These are phyloP conservation scores for Oscheius sp. DNA, from an alignment of 1,140 invertebrate genomes.

Conservation along the genomic window DNA sequence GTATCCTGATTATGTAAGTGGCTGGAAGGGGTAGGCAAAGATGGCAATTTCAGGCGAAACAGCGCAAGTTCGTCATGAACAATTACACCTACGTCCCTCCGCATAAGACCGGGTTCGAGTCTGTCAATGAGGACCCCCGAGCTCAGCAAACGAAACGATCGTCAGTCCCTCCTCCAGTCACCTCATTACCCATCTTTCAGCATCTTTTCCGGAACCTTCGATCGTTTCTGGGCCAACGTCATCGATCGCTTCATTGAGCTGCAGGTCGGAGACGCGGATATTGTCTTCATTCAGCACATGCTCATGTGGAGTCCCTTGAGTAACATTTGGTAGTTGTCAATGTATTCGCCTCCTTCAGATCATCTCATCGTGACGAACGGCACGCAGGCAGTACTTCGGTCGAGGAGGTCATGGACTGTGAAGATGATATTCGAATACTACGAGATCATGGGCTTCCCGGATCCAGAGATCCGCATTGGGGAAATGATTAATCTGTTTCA, in stretches of 20 bases:
- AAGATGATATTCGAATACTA: slow-evolving; percentile 34
- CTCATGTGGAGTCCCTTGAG: slow-evolving; percentile 39
- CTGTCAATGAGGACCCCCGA: slow-evolving; percentile 26
- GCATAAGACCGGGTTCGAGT: slow-evolving; percentile 30
- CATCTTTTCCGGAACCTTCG: slow-evolving; percentile 37
- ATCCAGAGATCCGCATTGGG: slow-evolving; percentile 25
- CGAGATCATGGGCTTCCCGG: not conserved
- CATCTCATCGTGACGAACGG: not conserved
- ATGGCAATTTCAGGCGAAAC: no score
- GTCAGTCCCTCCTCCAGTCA: not conserved
- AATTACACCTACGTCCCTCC: slow-evolving; percentile 35
- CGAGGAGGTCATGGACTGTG: slow-evolving; percentile 28
- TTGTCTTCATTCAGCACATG: slow-evolving; percentile 32
- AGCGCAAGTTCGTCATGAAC: slow-evolving; percentile 37
- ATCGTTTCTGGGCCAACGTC: slow-evolving; percentile 33
- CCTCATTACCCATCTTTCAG: no score
- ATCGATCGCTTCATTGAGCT: slow-evolving; percentile 30
- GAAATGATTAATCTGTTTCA: slow-evolving; percentile 30
- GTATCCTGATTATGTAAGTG: not conserved
- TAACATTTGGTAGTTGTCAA: not conserved
- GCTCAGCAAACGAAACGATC: slow-evolving; percentile 30
- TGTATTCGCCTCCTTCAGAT: not conserved
- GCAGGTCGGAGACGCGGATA: slow-evolving; percentile 35
- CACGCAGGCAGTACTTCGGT: slow-evolving; percentile 6
- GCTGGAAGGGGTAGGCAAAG: no score